Percentiles rank a stretch among this genome's conserved stretches.
Conservation (phyloP, 2,888 invertebrate genomes). For the Cataglyphis cursor region DNA sequence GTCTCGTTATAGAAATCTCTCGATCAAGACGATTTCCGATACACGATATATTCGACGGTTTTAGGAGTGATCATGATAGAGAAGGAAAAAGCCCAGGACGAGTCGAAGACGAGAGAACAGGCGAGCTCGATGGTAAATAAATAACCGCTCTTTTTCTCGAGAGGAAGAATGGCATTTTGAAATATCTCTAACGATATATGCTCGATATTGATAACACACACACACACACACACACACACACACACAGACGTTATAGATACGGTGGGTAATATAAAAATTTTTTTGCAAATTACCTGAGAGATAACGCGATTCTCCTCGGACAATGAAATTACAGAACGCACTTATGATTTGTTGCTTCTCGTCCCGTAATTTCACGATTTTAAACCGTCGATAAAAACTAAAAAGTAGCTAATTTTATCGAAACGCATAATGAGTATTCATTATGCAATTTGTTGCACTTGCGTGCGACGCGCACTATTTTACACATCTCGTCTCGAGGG, state of each 20-base stretch:
- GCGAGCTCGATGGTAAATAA: constrained; percentile 73
- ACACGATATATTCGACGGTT: not conserved
- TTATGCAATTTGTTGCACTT: constrained; percentile 43
- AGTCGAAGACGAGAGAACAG: constrained; percentile 70
- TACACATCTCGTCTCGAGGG: not conserved
- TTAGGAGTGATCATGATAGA: constrained; percentile 69
- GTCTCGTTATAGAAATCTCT: not conserved
- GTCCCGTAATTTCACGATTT: not conserved
- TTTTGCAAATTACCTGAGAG: not conserved
- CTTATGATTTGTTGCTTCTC: no score
- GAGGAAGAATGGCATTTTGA: not conserved
- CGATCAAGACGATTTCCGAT: constrained; percentile 12
- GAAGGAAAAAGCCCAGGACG: constrained; percentile 66
- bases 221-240: not conserved
- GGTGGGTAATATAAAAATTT: not conserved
- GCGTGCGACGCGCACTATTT: constrained; percentile 16
- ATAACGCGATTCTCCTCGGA: not conserved
- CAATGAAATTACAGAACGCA: not conserved
- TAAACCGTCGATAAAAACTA: not conserved
- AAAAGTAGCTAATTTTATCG: not conserved
- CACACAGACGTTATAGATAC: not conserved
- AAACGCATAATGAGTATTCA: constrained; percentile 7
- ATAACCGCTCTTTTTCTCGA: not conserved
- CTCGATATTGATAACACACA: not conserved
- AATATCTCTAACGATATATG: not conserved